Conservation (phyloP, 2,797 vertebrate species). For the Lepilemur septentrionalis region DNA sequence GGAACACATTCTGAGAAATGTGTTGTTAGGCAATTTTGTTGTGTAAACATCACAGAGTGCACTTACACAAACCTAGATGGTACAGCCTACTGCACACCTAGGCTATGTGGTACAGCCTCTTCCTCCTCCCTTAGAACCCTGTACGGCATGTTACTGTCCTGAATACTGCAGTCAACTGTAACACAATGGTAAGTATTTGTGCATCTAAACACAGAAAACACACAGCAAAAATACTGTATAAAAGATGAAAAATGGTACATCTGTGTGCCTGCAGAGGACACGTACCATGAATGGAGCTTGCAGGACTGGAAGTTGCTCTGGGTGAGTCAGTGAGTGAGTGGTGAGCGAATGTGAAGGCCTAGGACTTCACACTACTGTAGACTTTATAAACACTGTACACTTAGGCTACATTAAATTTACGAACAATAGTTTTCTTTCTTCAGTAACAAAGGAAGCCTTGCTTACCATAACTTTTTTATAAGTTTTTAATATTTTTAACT, state of each 20-base stretch:
- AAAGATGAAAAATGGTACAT: not conserved
- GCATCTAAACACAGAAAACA: not conserved
- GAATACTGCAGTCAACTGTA: not conserved
- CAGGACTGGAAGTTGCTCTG: not conserved
- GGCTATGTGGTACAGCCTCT: not conserved
- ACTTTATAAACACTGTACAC: not conserved
- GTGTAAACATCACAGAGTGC: not conserved
- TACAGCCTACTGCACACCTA: not conserved
- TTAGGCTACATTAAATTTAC: not conserved
- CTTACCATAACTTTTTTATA: not conserved
- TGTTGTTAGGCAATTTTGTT: not conserved
- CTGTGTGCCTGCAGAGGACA: not conserved
- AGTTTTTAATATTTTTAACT: not conserved
- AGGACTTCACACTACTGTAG: not conserved
- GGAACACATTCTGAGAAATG: not conserved
- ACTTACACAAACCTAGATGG: not conserved
- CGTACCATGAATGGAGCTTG: not conserved
- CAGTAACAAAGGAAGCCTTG: not conserved
- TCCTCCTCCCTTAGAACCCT: not conserved
- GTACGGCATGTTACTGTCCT: not conserved
- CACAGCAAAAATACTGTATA: not conserved
- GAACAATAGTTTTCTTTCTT: not conserved
- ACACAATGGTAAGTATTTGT: not conserved
- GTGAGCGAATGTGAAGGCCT: not conserved
- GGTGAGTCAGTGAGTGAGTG: not conserved